These are phyloP conservation scores for Anoplolepis gracilipes DNA, from an alignment of 1,140 invertebrate genomes.

Conservation along the genomic window DNA sequence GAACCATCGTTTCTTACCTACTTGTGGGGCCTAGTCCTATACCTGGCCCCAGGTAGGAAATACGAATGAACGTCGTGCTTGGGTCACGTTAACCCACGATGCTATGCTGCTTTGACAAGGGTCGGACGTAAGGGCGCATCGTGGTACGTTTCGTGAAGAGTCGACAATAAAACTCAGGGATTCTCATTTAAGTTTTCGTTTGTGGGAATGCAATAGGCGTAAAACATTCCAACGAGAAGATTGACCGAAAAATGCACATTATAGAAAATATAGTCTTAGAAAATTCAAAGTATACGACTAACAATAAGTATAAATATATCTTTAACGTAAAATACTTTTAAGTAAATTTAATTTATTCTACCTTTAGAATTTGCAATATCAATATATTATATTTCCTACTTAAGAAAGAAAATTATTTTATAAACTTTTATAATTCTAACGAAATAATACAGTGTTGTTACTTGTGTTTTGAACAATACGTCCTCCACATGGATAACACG, in stretches of 20 bases:
- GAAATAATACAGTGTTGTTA: background rate
- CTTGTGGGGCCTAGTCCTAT: conserved; percentile 24
- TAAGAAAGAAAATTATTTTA: background rate
- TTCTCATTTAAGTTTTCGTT: conserved; percentile 50
- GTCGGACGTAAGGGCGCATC: conserved; percentile 64
- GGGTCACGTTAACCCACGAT: conserved; percentile 28
- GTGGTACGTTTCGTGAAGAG: conserved; percentile 43
- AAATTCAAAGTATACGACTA: background rate
- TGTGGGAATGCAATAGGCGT: background rate
- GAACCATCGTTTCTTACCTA: background rate
- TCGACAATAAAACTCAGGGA: conserved; percentile 41
- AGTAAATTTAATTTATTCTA: background rate
- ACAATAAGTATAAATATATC: background rate
- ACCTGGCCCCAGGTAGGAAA: conserved; percentile 72
- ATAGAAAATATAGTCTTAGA: background rate
- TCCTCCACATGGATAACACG: background rate
- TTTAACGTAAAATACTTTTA: background rate
- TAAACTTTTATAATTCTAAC: background rate
- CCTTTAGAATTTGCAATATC: background rate
- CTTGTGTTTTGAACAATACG: background rate
- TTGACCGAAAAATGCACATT: background rate
- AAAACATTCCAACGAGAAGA: background rate
- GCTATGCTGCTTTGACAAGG: conserved; percentile 67
- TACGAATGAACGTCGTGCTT: conserved; percentile 33
- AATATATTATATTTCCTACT: background rate